Base-by-base conservation (phyloP, 2,888 invertebrate species). In the Cephus rjabovi region DNA sequence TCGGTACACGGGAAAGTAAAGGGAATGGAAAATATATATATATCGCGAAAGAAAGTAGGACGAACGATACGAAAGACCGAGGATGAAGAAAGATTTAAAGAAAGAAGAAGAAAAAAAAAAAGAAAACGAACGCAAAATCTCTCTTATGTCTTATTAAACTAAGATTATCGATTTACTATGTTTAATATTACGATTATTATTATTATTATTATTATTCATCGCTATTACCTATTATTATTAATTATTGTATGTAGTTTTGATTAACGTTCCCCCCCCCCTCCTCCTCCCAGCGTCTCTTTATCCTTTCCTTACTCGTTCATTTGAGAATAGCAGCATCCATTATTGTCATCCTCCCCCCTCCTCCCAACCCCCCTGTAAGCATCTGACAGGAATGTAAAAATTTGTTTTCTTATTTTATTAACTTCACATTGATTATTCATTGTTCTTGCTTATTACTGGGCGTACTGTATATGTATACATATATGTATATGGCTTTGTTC, bases 361-460 rank as follows among this genome's bases (percentile, higher is more conserved):
- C 11, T 1, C 34, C 1, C 34, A 34, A 1, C 11, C 34, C 11
- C 35, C 35, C 35, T 11, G 35, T 35, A 12, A 3, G 11, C 35
- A 35, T 12, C 35, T 35, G 35, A 11, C 35, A 35, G 37, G 12
- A 37, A 37, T 84, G 85, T 84, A 86, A 83, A 83, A 87, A 87
- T 86, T 81, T 81, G 11, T 35, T 35, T 86, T 87, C 86, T 83
- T 75, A 86, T 87, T 9, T 70, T 87, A 85, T 79, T 74, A 71
- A 74, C 74, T 77, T 78, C 73, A 37, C 79, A 79, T 86, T 83
- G 82, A 88, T 88, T 87, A 86, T 85, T 85, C 86, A 87, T 87
- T 86, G 86, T 86, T 79, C 87, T 87, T 89, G 89, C 85, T 89
- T 89, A 87, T 90, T 85, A 87, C 85, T 90, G 89, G 86, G 84